Conservation (phyloP, 2,113 vertebrate genomes). For the Rhynchomys soricoides region DNA sequence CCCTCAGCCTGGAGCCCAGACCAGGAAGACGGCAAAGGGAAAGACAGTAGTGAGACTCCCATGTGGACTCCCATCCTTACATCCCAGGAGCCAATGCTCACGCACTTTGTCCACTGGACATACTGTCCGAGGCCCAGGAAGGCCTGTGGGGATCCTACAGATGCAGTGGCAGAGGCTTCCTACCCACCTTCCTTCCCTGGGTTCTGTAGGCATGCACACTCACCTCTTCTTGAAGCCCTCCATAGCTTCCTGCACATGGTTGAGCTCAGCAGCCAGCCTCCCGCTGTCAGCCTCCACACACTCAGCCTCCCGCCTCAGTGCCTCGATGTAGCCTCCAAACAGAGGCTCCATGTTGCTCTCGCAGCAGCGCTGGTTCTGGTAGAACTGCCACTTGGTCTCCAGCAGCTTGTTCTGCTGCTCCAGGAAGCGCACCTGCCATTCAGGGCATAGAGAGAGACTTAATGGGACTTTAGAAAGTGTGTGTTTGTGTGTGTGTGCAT, state of each 20-base stretch:
- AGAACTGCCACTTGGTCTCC: conserved; percentile 94
- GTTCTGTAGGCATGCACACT: background rate
- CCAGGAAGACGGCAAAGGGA: background rate
- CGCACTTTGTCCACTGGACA: background rate
- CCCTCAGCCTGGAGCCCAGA: background rate
- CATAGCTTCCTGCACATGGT: conserved; percentile 94
- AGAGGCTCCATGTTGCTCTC: conserved; percentile 90
- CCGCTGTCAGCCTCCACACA: conserved; percentile 89
- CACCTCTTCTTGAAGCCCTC: conserved; percentile 98
- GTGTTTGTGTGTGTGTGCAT: background rate
- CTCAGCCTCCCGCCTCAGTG: conserved; percentile 85
- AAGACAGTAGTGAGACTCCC: background rate
- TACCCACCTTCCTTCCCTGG: fast-evolving
- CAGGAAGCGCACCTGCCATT: conserved; percentile 89
- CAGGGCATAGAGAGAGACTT: background rate
- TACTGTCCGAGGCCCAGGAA: background rate
- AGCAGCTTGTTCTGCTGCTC: conserved; percentile 95
- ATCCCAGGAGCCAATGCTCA: background rate
- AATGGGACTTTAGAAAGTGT: background rate
- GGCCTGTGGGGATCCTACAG: background rate
- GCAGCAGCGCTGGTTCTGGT: conserved; percentile 87
- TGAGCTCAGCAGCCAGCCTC: conserved; percentile 93
- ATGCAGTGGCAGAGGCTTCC: background rate
- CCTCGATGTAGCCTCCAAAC: conserved; percentile 93
- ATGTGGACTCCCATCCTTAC: background rate